Evolutionary conservation across 2,113 vertebrate genomes (phyloP).

Genomic region (Hippocampus guttulatus): DNA sequence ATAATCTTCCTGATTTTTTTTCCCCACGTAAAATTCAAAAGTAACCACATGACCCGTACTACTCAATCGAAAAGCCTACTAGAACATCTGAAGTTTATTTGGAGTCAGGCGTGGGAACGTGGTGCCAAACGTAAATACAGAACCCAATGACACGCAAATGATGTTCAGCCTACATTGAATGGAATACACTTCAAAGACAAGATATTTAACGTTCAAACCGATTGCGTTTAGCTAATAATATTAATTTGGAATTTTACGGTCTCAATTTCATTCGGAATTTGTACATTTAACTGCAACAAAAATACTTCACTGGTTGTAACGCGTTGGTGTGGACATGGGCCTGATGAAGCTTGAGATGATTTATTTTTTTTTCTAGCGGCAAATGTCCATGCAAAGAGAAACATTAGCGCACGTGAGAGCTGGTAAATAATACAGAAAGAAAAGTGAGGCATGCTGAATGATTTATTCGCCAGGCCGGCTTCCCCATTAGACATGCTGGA

Average conservation of each 20-base stretch:
- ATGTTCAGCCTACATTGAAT: too few relatives aligned
- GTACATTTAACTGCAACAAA: too few relatives aligned
- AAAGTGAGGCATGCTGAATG: conserved; percentile 39
- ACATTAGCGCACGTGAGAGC: conserved; percentile 19
- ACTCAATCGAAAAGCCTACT: background rate
- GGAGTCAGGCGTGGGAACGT: too few relatives aligned
- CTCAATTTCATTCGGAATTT: too few relatives aligned
- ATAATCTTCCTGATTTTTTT: background rate
- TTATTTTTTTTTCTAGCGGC: background rate
- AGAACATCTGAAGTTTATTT: background rate
- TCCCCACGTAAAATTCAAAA: background rate
- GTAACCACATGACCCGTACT: background rate
- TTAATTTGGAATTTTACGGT: too few relatives aligned
- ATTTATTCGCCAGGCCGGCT: conserved; percentile 8
- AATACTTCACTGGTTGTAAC: too few relatives aligned
- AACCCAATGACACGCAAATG: too few relatives aligned
- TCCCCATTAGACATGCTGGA: conserved; percentile 7
- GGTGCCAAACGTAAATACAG: too few relatives aligned
- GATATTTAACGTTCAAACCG: too few relatives aligned
- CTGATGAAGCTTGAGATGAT: background rate
- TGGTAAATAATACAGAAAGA: conserved; percentile 24
- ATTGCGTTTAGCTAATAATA: too few relatives aligned
- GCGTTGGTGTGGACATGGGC: background rate
- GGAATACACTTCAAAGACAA: too few relatives aligned
- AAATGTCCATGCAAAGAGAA: conserved; percentile 41